Percentiles rank a stretch among this genome's conserved stretches.
These are phyloP conservation scores for Nannoperca australis DNA, from an alignment of 2,797 vertebrate species.

Conservation along the genomic window DNA sequence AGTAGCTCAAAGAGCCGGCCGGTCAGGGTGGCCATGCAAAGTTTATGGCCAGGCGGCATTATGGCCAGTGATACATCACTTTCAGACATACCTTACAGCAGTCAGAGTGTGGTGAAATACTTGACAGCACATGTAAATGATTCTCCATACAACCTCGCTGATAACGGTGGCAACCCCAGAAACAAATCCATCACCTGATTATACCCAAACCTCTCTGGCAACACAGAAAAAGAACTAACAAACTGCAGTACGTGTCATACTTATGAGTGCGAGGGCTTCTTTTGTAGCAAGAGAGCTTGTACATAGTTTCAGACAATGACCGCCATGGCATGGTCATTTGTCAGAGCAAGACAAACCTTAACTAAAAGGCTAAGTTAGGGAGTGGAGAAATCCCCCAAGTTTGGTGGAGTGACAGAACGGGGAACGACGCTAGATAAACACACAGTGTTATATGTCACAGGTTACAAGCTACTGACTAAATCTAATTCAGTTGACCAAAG, in stretches of 20 bases:
- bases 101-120: slow-evolving; percentile 43
- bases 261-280: slow-evolving; percentile 54
- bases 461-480: slow-evolving; percentile 18
- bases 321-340: slow-evolving; percentile 67
- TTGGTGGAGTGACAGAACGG: slow-evolving; percentile 35
- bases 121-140: slow-evolving; percentile 60
- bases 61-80: slow-evolving; percentile 54
- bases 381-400: slow-evolving; percentile 26
- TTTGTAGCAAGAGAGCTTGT: slow-evolving; percentile 42
- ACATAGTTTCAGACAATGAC: slow-evolving; percentile 52
- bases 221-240: slow-evolving; percentile 59
- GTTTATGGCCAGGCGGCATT: slow-evolving; percentile 35
- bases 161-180: slow-evolving; percentile 57
- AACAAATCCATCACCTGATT: slow-evolving; percentile 72
- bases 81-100: slow-evolving; percentile 34
- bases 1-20: too few species aligned
- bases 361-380: slow-evolving; percentile 47
- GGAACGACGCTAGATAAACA: slow-evolving; percentile 70
- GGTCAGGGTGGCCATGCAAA: too few species aligned
- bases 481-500: slow-evolving; percentile 34
- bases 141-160: slow-evolving; percentile 41
- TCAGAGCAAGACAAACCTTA: slow-evolving; percentile 69
- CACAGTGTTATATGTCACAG: slow-evolving; percentile 45
- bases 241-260: slow-evolving; percentile 67
- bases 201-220: slow-evolving; percentile 41